These are phyloP conservation scores for Philereme transversata DNA, from an alignment of 2,888 invertebrate genomes.

Conservation along the genomic window DNA sequence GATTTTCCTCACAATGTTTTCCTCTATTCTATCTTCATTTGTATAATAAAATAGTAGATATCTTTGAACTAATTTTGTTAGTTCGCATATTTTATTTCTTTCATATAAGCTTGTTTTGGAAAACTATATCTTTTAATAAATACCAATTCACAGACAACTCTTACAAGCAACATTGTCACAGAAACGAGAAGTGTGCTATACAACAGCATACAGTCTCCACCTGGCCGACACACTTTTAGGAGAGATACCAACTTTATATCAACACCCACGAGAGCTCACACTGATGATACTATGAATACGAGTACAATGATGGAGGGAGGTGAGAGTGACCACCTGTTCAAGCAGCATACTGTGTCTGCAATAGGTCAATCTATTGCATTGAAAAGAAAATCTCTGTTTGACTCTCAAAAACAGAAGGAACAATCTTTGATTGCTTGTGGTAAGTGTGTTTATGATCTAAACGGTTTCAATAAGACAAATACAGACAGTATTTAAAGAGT, in stretches of 20 bases:
- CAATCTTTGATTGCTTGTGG: conserved; percentile 39
- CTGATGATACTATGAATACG: conserved; percentile 36
- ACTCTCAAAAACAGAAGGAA: conserved; percentile 38
- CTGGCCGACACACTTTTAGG: conserved; percentile 44
- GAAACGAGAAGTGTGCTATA: conserved; percentile 46
- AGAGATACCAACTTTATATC: conserved; percentile 49
- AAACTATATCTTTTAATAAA: too few relatives aligned
- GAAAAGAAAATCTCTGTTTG: conserved; percentile 65
- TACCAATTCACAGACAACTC: conserved; percentile 17
- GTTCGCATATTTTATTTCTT: too few relatives aligned
- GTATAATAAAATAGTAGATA: too few relatives aligned
- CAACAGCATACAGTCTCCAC: conserved; percentile 45
- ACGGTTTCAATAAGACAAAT: not conserved
- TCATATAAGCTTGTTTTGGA: too few relatives aligned
- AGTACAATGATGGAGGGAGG: conserved; percentile 42
- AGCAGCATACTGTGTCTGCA: conserved; percentile 49
- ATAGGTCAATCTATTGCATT: conserved; percentile 47
- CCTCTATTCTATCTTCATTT: too few relatives aligned
- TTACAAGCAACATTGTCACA: conserved; percentile 15
- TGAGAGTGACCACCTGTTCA: conserved; percentile 46
- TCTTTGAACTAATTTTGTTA: too few relatives aligned
- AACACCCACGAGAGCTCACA: conserved; percentile 44
- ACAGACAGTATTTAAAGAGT: too few relatives aligned
- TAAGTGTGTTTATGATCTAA: conserved; percentile 37
- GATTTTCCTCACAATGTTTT: too few relatives aligned